These are phyloP conservation scores for Triops longicaudatus DNA, from an alignment of 1,140 invertebrate genomes.

Conservation along the genomic window DNA sequence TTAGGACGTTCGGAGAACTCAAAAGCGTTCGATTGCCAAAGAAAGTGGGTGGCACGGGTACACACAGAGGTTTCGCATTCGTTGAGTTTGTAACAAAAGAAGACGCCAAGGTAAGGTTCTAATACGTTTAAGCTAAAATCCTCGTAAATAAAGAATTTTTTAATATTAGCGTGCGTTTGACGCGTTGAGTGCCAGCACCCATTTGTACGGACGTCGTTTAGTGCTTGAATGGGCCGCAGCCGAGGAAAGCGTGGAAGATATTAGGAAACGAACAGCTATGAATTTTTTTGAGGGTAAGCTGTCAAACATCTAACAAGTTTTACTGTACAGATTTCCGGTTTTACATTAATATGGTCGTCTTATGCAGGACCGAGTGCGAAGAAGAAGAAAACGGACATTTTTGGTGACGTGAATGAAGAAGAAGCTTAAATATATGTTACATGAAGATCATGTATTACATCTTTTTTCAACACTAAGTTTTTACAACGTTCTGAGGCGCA, in stretches of 20 bases:
- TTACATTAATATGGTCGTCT: conserved; percentile 12
- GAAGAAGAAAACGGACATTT: conserved; percentile 13
- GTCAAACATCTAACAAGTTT: background rate
- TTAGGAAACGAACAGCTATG: conserved; percentile 77
- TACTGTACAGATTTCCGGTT: background rate
- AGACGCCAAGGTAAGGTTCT: conserved; percentile 73
- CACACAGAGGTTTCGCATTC: conserved; percentile 93
- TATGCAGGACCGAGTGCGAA: conserved; percentile 25
- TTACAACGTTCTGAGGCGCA: background rate
- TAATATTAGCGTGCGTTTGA: conserved; percentile 75
- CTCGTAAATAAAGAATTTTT: background rate
- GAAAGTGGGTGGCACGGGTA: conserved; percentile 67
- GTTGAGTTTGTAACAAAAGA: conserved; percentile 81
- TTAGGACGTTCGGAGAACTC: conserved; percentile 85
- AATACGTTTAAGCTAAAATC: background rate
- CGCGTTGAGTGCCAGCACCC: conserved; percentile 85
- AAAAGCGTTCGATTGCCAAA: conserved; percentile 84
- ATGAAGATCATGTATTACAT: conserved; percentile 12
- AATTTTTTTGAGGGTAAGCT: conserved; percentile 46
- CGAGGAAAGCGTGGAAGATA: conserved; percentile 60
- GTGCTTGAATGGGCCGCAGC: conserved; percentile 95
- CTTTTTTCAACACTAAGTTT: background rate
- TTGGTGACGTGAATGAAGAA: conserved; percentile 16
- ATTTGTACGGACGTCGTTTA: conserved; percentile 89
- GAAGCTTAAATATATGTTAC: conserved; percentile 12